Evolutionary conservation across 1,140 invertebrate species (phyloP).

Genomic region (Zophobas morio): DNA sequence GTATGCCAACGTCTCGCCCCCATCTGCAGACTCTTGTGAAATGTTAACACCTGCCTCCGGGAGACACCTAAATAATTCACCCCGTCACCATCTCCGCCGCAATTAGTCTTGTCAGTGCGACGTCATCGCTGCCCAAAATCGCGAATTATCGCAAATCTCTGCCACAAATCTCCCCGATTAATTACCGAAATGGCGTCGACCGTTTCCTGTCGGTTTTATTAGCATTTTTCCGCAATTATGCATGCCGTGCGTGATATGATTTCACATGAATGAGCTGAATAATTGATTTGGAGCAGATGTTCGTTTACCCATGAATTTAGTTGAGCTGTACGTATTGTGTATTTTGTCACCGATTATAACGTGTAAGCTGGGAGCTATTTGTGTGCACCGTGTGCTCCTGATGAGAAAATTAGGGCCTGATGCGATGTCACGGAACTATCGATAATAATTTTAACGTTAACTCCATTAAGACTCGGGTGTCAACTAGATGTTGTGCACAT

Average conservation of each 20-base stretch:
- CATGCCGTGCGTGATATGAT: conserved; percentile 31
- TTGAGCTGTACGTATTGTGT: conserved; percentile 39
- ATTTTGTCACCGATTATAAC: conserved; percentile 41
- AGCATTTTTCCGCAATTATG: conserved; percentile 41
- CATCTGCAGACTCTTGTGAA: neutral
- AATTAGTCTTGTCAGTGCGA: neutral
- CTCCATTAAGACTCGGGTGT: conserved; percentile 28
- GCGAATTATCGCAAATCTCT: neutral
- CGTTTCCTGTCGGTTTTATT: conserved; percentile 23
- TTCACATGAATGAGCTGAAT: conserved; percentile 44
- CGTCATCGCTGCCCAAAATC: neutral
- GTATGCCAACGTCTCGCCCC: neutral
- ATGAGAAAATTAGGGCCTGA: conserved; percentile 41
- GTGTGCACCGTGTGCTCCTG: conserved; percentile 39
- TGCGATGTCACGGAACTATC: conserved; percentile 37
- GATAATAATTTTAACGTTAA: conserved; percentile 37
- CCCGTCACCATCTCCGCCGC: neutral
- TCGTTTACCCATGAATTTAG: conserved; percentile 42
- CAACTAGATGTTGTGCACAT: conserved; percentile 24
- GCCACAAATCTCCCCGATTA: conserved; percentile 19
- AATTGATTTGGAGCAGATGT: conserved; percentile 46
- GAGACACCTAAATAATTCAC: neutral
- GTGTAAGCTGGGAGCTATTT: conserved; percentile 35
- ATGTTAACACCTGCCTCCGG: neutral
- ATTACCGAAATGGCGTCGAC: conserved; percentile 21